Evolutionary conservation across 2,113 vertebrate species (phyloP).

Genomic region (Odocoileus hemionus): DNA sequence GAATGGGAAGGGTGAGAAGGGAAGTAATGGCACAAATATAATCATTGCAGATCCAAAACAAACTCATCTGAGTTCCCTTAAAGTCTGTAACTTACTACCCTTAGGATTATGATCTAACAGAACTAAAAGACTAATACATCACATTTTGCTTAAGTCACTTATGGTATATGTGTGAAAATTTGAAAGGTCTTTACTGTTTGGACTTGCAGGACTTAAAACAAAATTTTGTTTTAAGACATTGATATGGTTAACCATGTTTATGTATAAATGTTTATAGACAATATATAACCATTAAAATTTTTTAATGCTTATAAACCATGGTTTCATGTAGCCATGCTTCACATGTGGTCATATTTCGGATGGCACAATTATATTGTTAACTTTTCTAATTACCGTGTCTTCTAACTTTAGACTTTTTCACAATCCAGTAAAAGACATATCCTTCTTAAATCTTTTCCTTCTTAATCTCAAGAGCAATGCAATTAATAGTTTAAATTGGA

Average conservation of each 20-base stretch:
- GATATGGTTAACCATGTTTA: not conserved
- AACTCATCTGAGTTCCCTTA: not conserved
- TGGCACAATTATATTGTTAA: not conserved
- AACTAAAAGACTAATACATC: not conserved
- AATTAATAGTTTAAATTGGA: conserved; percentile 17
- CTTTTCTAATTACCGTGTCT: conserved; percentile 28
- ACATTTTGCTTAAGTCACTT: not conserved
- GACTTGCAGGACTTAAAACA: not conserved
- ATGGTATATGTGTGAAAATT: not conserved
- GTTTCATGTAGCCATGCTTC: not conserved
- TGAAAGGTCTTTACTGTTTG: conserved; percentile 10
- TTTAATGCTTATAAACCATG: not conserved
- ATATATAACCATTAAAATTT: not conserved
- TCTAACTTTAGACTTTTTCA: conserved; percentile 6
- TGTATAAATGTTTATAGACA: not conserved
- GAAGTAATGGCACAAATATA: conserved; percentile 12
- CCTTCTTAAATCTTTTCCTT: not conserved
- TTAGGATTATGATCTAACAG: conserved; percentile 4
- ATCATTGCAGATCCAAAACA: conserved; percentile 23
- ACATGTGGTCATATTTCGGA: not conserved
- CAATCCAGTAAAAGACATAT: not conserved
- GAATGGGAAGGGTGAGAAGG: not conserved
- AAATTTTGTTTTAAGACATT: conserved; percentile 27
- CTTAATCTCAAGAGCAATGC: conserved; percentile 35
- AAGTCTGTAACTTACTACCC: not conserved